Percentiles rank a stretch among this genome's conserved stretches.
phyloP scores from a whole-genome alignment of 2,113 vertebrate species.

The Malurus cyaneus region DNA sequence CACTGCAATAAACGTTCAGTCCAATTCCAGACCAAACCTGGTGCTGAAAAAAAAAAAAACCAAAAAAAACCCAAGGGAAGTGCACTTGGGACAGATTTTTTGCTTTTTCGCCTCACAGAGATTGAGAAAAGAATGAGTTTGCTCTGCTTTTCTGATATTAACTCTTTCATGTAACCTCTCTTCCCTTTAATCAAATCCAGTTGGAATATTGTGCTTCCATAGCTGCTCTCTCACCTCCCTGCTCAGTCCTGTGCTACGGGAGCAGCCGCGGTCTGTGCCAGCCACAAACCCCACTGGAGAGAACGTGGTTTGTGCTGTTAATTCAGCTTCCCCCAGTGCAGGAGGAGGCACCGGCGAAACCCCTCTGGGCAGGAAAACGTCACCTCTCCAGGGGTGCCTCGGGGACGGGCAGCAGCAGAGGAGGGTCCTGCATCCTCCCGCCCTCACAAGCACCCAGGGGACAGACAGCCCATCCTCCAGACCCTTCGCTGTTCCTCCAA shows the following conservation, averaged over 20 bases:
- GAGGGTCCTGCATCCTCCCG: neutral
- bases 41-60: neutral
- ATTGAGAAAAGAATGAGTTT: neutral
- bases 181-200: neutral
- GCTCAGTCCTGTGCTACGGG: neutral
- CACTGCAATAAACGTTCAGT: neutral
- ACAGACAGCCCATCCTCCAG: neutral
- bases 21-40: neutral
- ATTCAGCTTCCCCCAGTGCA: neutral
- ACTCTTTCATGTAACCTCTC: neutral
- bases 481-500: neutral
- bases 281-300: neutral
- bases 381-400: neutral
- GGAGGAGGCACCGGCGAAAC: neutral
- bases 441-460: neutral
- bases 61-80: neutral
- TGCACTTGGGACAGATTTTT: neutral
- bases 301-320: neutral
- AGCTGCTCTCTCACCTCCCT: accelerated
- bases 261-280: accelerated
- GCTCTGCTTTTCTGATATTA: neutral
- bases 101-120: neutral
- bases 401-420: neutral
- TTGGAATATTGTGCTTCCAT: neutral
- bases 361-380: neutral